These are phyloP conservation scores for Microplitis mediator DNA, from an alignment of 1,140 invertebrate genomes.

Conservation along the genomic window DNA sequence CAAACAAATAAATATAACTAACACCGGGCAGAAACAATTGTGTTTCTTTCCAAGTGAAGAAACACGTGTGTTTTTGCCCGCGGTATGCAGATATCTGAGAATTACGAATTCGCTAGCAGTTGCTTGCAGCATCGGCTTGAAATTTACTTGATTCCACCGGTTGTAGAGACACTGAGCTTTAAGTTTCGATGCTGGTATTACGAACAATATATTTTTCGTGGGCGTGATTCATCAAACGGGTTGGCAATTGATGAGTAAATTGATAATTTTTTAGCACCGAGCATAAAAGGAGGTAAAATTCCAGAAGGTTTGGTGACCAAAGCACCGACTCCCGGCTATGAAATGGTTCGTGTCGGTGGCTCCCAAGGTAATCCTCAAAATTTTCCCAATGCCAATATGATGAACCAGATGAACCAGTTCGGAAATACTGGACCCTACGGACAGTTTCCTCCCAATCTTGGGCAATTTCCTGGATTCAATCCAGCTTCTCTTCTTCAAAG, in stretches of 20 bases:
- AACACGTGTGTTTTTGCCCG: too few species aligned
- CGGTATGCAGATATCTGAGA: too few species aligned
- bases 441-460: conserved; percentile 38
- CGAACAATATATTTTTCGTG: not conserved
- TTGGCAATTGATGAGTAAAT: not conserved
- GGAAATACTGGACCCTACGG: conserved; percentile 37
- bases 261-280: conserved; percentile 36
- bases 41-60: too few species aligned
- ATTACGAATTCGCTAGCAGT: too few species aligned
- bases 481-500: conserved; percentile 77
- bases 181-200: too few species aligned
- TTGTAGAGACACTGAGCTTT: too few species aligned
- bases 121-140: too few species aligned
- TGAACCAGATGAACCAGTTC: conserved; percentile 47
- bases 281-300: conserved; percentile 56
- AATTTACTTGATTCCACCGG: too few species aligned
- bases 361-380: conserved; percentile 47
- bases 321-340: conserved; percentile 58
- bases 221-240: too few species aligned
- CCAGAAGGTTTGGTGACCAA: conserved; percentile 64
- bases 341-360: conserved; percentile 56
- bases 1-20: too few species aligned
- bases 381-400: conserved; percentile 42
- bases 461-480: conserved; percentile 63
- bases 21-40: too few species aligned